Base-by-base conservation (phyloP, 2,113 vertebrate species). In the Morone chrysops region DNA sequence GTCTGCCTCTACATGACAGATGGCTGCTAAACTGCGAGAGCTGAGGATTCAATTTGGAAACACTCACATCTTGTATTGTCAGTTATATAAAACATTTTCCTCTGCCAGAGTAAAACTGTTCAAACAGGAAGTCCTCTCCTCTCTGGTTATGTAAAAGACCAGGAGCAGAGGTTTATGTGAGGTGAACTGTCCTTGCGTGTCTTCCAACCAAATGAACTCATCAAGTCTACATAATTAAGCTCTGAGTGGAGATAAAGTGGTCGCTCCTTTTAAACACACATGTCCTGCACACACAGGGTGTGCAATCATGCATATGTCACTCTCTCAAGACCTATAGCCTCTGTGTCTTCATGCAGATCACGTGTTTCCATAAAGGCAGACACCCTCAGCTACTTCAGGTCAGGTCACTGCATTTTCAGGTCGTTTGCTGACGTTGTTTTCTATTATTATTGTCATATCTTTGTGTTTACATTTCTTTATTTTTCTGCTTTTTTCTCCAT, bases 21-120 rank as follows among this genome's bases (percentile, higher is more conserved):
- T 68, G 81, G 22, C 11, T 45, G n/a, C 67, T 76, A 13, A 67
- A 67, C 2, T 17, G 66, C n/a, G 48, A 71, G 45, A 56, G 53
- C 36, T 72, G 6, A 0, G 5, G 77, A 66, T 80, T 63, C n/a
- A 50, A 68, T 76, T 57, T 38, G 3, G 22, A 83, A 82, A 56
- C 62, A 22, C 41, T 54, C 31, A 53, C 40, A 22, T 62, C 54
- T 43, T 56, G n/a, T 1, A 22, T 0, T 20, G 51, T n/a, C 31
- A 65, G 51, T 87, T 73, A 63, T 38, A 43, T 80, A 73, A 80
- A 72, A 69, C 67, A 43, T 50, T 57, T 17, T 59, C 13, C 22
- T 68, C 59, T 45, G 22, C 8, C 3, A 65, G 50, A 62, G 60
- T 18, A 9, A 59, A 74, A 70, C 51, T 50, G 22, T 22, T 68